Conservation (phyloP, 2,797 vertebrate genomes). For the Babyrousa celebensis region DNA sequence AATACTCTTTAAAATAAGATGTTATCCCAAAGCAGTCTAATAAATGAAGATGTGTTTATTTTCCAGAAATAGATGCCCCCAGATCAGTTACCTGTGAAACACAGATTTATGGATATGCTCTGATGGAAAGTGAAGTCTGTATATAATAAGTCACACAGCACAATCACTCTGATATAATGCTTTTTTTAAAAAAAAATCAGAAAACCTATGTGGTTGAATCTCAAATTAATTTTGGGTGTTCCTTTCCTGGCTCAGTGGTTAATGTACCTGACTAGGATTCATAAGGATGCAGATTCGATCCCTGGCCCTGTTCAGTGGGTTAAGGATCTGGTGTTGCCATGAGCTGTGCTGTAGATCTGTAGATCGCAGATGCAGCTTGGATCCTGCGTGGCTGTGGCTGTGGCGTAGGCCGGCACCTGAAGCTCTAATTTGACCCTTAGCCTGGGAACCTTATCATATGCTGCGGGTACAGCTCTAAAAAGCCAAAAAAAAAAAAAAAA, state of each 20-base stretch:
- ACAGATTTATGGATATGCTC: neutral
- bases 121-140: neutral
- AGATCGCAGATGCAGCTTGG: too few species aligned
- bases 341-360: too few species aligned
- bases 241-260: too few species aligned
- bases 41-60: neutral
- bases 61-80: neutral
- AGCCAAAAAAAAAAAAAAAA: neutral
- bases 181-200: neutral
- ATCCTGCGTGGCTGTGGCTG: too few species aligned
- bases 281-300: too few species aligned
- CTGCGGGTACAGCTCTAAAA: too few species aligned
- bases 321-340: too few species aligned
- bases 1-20: constrained; percentile 24
- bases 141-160: neutral
- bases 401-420: too few species aligned
- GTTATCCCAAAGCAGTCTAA: constrained; percentile 23
- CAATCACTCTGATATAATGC: neutral
- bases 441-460: too few species aligned
- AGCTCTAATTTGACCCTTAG: too few species aligned
- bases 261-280: too few species aligned
- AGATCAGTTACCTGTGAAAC: neutral
- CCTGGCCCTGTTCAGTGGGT: too few species aligned
- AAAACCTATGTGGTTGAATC: neutral
- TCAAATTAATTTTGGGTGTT: neutral